phyloP scores from a whole-genome alignment of 2,113 vertebrate species.

The Solea senegalensis region DNA sequence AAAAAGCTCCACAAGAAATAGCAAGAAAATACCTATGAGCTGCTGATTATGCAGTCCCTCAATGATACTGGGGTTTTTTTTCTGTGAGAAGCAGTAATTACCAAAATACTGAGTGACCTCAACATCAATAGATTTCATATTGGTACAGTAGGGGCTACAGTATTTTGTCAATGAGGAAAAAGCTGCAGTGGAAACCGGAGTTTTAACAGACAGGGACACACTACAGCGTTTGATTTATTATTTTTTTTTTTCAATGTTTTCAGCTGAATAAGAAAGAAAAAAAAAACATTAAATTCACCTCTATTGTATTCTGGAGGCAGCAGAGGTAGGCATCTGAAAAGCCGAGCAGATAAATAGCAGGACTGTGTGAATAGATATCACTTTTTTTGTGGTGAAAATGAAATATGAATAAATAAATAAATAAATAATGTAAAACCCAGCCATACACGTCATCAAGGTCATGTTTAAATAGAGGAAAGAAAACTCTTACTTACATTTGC shows the following conservation, averaged over 20 bases:
- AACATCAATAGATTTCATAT: constrained; percentile 38
- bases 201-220: constrained; percentile 27
- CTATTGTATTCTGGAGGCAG: constrained; percentile 9
- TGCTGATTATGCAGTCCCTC: constrained; percentile 58
- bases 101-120: constrained; percentile 50
- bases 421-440: no score
- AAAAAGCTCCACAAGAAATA: constrained; percentile 43
- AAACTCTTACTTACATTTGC: no score
- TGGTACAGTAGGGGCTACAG: not conserved
- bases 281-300: constrained; percentile 16
- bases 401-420: no score
- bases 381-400: not conserved
- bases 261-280: not conserved
- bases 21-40: constrained; percentile 45
- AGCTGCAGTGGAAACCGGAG: constrained; percentile 25
- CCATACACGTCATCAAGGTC: no score
- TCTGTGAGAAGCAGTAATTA: constrained; percentile 47
- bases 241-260: constrained; percentile 12
- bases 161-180: constrained; percentile 10
- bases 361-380: not conserved
- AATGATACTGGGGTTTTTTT: constrained; percentile 42
- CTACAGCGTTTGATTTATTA: constrained; percentile 34
- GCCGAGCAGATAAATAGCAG: not conserved
- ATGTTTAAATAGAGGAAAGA: no score
- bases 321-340: not conserved